These are phyloP conservation scores for Leptinotarsa defecta DNA, from an alignment of 1,140 invertebrate species.

Conservation along the genomic window DNA sequence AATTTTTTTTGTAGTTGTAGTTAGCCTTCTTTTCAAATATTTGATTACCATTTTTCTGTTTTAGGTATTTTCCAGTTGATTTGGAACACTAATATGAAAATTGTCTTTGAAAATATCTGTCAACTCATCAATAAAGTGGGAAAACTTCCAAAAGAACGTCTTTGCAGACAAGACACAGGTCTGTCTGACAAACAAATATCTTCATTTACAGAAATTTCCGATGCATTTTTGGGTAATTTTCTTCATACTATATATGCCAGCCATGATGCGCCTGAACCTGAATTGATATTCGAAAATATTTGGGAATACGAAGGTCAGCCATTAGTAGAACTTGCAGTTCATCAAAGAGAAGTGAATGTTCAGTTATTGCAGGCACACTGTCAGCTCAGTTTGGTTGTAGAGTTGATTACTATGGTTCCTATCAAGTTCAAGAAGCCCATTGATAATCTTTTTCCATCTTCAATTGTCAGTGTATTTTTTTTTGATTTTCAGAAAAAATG, in stretches of 20 bases:
- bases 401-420: constrained; percentile 79
- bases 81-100: constrained; percentile 84
- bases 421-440: constrained; percentile 76
- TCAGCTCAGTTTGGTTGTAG: constrained; percentile 74
- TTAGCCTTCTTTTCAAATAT: too few relatives aligned
- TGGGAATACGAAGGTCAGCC: constrained; percentile 69
- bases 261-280: constrained; percentile 57
- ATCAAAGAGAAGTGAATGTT: constrained; percentile 74
- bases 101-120: constrained; percentile 72
- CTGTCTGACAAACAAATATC: constrained; percentile 71
- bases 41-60: background rate
- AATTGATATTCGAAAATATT: constrained; percentile 69
- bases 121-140: constrained; percentile 88
- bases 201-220: constrained; percentile 70
- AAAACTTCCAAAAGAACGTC: constrained; percentile 82
- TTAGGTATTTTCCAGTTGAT: constrained; percentile 77
- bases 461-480: constrained; percentile 59
- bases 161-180: constrained; percentile 76
- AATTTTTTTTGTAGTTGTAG: too few relatives aligned
- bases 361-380: constrained; percentile 79
- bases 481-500: constrained; percentile 47
- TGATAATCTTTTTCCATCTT: constrained; percentile 76
- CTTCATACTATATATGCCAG: constrained; percentile 64
- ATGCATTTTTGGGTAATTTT: constrained; percentile 77
- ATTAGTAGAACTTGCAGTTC: constrained; percentile 76